Evolutionary conservation across 2,888 invertebrate genomes (phyloP).

Genomic region (Exocentrus adspersus): DNA sequence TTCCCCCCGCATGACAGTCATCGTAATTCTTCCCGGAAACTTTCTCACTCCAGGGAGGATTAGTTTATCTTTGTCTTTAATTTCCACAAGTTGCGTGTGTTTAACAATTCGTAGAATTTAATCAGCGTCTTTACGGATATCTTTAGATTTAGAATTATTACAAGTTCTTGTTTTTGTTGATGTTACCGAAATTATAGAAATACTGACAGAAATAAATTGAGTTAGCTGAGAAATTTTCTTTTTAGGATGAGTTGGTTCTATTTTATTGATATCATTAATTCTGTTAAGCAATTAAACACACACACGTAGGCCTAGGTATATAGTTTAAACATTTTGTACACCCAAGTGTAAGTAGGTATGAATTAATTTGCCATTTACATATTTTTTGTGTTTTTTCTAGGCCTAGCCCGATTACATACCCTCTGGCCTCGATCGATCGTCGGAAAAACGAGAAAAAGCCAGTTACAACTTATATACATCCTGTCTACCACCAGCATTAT

Average conservation of each 20-base stretch:
- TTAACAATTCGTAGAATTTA: not conserved
- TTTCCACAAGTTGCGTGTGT: not conserved
- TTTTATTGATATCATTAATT: no score
- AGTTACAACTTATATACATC: conserved; percentile 35
- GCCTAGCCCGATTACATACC: not conserved
- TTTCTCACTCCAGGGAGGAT: not conserved
- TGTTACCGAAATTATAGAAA: no score
- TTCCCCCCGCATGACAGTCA: not conserved
- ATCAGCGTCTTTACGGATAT: no score
- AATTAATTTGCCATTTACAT: no score
- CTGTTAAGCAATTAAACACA: no score
- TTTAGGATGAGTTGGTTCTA: no score
- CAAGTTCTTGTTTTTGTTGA: not conserved
- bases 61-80: not conserved
- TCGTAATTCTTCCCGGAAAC: not conserved
- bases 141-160: not conserved
- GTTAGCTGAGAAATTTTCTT: no score
- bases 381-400: not conserved
- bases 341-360: no score
- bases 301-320: no score
- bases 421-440: not conserved
- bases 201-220: no score
- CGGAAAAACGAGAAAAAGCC: not conserved
- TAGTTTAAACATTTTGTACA: no score
- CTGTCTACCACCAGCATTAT: conserved; percentile 63